These are phyloP conservation scores for Stenurella melanura DNA, from an alignment of 2,888 invertebrate species.

Conservation along the genomic window DNA sequence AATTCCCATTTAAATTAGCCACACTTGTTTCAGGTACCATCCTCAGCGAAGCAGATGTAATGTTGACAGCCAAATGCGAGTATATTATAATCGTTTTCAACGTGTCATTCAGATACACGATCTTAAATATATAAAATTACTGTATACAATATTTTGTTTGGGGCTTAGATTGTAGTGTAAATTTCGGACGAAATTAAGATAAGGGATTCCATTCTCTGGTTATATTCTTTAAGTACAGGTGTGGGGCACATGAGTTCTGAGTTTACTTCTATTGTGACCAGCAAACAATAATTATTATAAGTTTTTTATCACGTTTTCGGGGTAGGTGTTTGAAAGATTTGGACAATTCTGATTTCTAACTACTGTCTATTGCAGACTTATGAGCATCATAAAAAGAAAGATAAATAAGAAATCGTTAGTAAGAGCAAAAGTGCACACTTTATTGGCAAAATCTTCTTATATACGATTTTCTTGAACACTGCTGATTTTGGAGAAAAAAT, in stretches of 20 bases:
- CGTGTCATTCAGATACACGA: conserved; percentile 66
- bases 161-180: conserved; percentile 68
- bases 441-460: too few relatives aligned
- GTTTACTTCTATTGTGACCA: conserved; percentile 44
- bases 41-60: conserved; percentile 60
- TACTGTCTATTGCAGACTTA: too few relatives aligned
- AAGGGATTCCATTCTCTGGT: conserved; percentile 53
- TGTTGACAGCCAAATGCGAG: conserved; percentile 66
- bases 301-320: neutral
- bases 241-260: conserved; percentile 42
- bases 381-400: too few relatives aligned
- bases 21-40: conserved; percentile 70
- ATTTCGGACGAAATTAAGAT: conserved; percentile 62
- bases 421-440: too few relatives aligned
- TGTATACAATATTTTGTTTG: conserved; percentile 68
- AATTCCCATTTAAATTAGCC: conserved; percentile 68
- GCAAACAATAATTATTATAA: neutral
- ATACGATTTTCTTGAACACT: too few relatives aligned
- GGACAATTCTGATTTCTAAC: neutral
- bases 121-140: conserved; percentile 69
- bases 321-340: neutral
- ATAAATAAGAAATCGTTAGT: too few relatives aligned
- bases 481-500: too few relatives aligned
- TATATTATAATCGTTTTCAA: conserved; percentile 55
- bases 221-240: conserved; percentile 55